Conservation (phyloP, 37 sponge, comb jelly and placozoan species). For the Aplysina aerophoba region DNA sequence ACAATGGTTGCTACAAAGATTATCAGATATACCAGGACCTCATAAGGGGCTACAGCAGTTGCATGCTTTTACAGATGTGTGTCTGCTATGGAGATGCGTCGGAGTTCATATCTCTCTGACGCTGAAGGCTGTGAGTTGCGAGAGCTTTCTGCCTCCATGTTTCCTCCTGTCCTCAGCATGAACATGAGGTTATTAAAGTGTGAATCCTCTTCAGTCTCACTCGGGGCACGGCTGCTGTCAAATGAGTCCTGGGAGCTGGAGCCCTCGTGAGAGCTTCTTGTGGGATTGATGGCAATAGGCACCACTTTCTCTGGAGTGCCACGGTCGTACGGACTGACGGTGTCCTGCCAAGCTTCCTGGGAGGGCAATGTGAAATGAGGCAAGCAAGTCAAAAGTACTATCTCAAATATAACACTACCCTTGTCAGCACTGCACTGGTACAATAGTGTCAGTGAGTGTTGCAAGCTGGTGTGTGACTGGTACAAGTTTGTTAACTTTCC, state of each 20-base stretch:
- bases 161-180: constrained; percentile 68
- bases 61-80: constrained; percentile 63
- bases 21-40: too few species aligned
- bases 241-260: constrained; percentile 5
- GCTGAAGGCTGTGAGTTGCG: constrained; percentile 32
- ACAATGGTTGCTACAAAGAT: too few species aligned
- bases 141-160: not conserved
- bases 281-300: constrained; percentile 34
- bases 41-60: too few species aligned
- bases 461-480: too few species aligned
- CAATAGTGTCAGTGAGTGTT: too few species aligned
- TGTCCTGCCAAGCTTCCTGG: not conserved
- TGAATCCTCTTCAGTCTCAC: constrained; percentile 55
- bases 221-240: constrained; percentile 6
- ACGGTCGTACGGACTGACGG: not conserved
- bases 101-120: constrained; percentile 64
- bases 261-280: not conserved
- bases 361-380: too few species aligned
- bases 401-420: too few species aligned
- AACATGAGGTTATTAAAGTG: constrained; percentile 77
- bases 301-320: not conserved
- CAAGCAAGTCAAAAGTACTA: too few species aligned
- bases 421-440: too few species aligned
- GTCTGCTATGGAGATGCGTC: constrained; percentile 87
- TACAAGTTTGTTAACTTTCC: too few species aligned